Conservation (phyloP, 2,888 invertebrate genomes). For the Diplolepis rosae region DNA sequence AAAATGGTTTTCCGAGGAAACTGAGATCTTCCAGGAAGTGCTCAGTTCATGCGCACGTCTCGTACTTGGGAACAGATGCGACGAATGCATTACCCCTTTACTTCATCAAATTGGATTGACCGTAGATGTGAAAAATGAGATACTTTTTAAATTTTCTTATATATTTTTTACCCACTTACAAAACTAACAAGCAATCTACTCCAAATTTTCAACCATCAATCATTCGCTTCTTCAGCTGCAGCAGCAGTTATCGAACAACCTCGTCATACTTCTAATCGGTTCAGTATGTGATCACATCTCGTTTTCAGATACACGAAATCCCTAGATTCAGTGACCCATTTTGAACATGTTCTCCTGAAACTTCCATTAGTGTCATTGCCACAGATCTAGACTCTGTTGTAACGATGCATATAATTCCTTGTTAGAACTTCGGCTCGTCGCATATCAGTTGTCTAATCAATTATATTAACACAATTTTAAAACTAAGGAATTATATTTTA, state of each 20-base stretch:
- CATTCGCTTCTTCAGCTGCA: not conserved
- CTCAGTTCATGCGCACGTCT: constrained; percentile 46
- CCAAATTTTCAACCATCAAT: constrained; percentile 5
- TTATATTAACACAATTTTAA: not conserved
- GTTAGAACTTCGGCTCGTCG: not conserved
- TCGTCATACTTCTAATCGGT: not conserved
- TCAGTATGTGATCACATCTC: not conserved
- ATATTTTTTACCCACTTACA: not conserved
- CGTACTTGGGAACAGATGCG: constrained; percentile 42
- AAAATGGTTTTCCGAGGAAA: constrained; percentile 33
- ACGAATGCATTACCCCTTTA: constrained; percentile 38
- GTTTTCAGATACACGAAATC: constrained; percentile 17
- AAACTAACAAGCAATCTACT: not conserved
- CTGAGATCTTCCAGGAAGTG: constrained; percentile 41
- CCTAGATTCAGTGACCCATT: constrained; percentile 20
- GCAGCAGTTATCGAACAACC: not conserved
- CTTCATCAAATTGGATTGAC: not conserved
- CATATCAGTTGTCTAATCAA: not conserved
- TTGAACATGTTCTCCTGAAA: constrained; percentile 12
- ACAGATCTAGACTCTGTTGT: not conserved
- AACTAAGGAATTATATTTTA: no score
- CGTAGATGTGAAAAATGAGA: not conserved
- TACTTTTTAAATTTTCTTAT: not conserved
- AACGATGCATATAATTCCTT: not conserved
- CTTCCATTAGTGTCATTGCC: constrained; percentile 17